Evolutionary conservation across 2,888 invertebrate species (phyloP).

Genomic region (Molanna angustata): DNA sequence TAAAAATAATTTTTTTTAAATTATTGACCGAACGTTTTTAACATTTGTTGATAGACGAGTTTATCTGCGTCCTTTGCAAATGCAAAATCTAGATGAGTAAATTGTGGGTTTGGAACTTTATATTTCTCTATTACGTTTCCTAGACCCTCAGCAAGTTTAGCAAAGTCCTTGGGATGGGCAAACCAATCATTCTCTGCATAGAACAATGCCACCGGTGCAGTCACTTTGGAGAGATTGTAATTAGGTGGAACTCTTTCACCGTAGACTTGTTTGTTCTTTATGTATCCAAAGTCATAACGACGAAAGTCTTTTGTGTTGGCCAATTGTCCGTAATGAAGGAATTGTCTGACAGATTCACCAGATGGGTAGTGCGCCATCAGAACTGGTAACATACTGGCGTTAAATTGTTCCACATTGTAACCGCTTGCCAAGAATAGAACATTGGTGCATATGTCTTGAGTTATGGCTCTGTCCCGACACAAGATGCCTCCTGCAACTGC

Average conservation of each 20-base stretch:
- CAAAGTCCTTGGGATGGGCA: slow-evolving; percentile 16
- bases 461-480: slow-evolving; percentile 46
- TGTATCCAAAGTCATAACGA: slow-evolving; percentile 41
- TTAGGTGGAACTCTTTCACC: slow-evolving; percentile 39
- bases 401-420: slow-evolving; percentile 51
- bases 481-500: slow-evolving; percentile 44
- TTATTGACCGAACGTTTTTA: slow-evolving; percentile 2
- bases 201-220: slow-evolving; percentile 41
- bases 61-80: slow-evolving; percentile 34
- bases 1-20: too few species aligned
- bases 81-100: slow-evolving; percentile 37
- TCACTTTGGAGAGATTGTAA: slow-evolving; percentile 40
- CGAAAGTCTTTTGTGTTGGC: slow-evolving; percentile 42
- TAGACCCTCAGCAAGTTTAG: slow-evolving; percentile 25
- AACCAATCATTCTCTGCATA: slow-evolving; percentile 43
- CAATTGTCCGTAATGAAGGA: slow-evolving; percentile 48
- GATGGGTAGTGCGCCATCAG: slow-evolving; percentile 54
- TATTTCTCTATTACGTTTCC: slow-evolving; percentile 35
- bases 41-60: slow-evolving; percentile 33
- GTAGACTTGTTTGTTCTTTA: slow-evolving; percentile 35
- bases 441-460: slow-evolving; percentile 57
- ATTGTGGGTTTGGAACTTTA: slow-evolving; percentile 33
- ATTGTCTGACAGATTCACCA: slow-evolving; percentile 54
- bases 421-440: slow-evolving; percentile 60
- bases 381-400: slow-evolving; percentile 57